These are phyloP conservation scores for Blera fallax DNA, from an alignment of 2,888 invertebrate genomes.

Conservation along the genomic window DNA sequence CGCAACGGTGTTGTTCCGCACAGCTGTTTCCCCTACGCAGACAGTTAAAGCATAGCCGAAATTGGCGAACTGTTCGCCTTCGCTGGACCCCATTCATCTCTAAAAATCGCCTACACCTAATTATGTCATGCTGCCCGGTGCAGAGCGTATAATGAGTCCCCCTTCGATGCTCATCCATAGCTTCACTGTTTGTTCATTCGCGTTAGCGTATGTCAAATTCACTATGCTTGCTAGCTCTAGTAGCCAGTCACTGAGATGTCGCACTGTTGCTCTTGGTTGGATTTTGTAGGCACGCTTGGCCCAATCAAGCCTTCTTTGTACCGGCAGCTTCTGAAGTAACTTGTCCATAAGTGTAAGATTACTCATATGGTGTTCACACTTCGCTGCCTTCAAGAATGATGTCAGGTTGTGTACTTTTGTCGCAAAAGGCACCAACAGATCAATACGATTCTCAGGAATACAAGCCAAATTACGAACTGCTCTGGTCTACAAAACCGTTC, in stretches of 20 bases:
- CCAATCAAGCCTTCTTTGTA: conserved; percentile 32
- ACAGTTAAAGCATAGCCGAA: not conserved
- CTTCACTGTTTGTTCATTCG: not conserved
- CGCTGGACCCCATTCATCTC: no score
- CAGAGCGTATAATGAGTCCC: not conserved
- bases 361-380: conserved; percentile 43
- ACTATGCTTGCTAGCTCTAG: conserved; percentile 15
- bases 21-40: not conserved
- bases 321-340: conserved; percentile 48
- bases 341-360: conserved; percentile 61
- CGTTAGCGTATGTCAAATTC: not conserved
- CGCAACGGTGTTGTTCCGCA: not conserved
- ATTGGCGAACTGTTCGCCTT: no score
- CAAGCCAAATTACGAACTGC: not conserved
- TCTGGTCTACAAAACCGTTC: conserved; percentile 9
- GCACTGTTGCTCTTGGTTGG: conserved; percentile 2
- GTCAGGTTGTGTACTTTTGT: conserved; percentile 61
- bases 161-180: not conserved
- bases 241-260: conserved; percentile 45
- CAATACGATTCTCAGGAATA: conserved; percentile 39
- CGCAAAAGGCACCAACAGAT: conserved; percentile 36
- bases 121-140: no score
- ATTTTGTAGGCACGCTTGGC: conserved; percentile 16
- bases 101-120: no score
- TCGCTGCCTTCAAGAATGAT: conserved; percentile 45